Evolutionary conservation across 2,797 vertebrate genomes (phyloP).

Genomic region (Sebastes kiyomatsui): DNA sequence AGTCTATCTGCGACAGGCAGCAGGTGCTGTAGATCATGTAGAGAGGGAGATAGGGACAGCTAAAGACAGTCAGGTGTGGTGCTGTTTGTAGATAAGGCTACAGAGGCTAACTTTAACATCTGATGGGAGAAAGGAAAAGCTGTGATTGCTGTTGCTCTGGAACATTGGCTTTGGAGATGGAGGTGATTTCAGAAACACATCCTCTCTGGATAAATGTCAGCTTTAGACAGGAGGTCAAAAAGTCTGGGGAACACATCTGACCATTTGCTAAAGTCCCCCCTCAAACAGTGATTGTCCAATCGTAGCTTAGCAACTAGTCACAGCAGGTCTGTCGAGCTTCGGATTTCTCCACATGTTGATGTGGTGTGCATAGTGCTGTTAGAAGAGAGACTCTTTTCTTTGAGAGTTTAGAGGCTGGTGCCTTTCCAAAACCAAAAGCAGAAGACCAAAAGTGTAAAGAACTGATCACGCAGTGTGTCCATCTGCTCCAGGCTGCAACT

Average conservation of each 20-base stretch:
- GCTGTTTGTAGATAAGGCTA: slow-evolving; percentile 69
- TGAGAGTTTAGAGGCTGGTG: background rate
- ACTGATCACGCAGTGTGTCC: background rate
- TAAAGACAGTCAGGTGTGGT: slow-evolving; percentile 64
- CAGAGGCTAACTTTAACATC: slow-evolving; percentile 64
- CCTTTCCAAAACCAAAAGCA: background rate
- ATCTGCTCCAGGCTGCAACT: background rate
- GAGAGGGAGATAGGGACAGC: slow-evolving; percentile 55
- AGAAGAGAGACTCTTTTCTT: background rate
- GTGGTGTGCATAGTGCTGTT: background rate
- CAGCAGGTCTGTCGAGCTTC: slow-evolving; percentile 1
- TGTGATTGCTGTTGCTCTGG: slow-evolving; percentile 46
- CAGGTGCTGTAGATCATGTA: slow-evolving; percentile 64
- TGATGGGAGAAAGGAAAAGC: slow-evolving; percentile 36
- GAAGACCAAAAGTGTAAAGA: background rate
- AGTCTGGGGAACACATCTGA: slow-evolving; percentile 7
- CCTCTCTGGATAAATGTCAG: slow-evolving; percentile 33
- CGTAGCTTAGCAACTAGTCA: slow-evolving; percentile 15
- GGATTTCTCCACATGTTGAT: slow-evolving; percentile 10
- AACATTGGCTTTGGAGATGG: slow-evolving; percentile 43
- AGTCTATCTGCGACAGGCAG: slow-evolving; percentile 78
- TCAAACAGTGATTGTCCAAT: slow-evolving; percentile 14
- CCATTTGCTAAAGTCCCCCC: slow-evolving; percentile 29
- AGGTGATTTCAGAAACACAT: slow-evolving; percentile 42
- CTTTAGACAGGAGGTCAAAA: slow-evolving; percentile 30